Percentiles rank a stretch among this genome's conserved stretches.
Conservation (phyloP, 2,888 invertebrate genomes). For the Brenthis daphne region DNA sequence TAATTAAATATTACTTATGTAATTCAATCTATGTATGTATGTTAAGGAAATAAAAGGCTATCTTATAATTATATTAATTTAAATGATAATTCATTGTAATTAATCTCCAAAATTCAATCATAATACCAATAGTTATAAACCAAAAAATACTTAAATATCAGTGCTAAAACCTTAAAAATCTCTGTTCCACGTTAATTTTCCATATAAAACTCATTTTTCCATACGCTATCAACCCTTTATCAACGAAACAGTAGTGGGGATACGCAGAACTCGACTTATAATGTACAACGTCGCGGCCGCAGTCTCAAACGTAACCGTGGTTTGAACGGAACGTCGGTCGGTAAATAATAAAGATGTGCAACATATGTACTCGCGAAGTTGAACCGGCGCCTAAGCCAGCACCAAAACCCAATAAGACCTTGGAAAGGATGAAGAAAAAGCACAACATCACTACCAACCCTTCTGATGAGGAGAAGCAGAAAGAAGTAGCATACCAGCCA, state of each 20-base stretch:
- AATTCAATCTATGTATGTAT: too few species aligned
- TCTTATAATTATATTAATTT: too few species aligned
- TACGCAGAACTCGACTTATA: slow-evolving; percentile 66
- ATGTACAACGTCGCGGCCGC: slow-evolving; percentile 49
- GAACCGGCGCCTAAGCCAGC: slow-evolving; percentile 44
- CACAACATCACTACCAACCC: slow-evolving; percentile 73
- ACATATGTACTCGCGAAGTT: slow-evolving; percentile 70
- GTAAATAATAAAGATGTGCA: slow-evolving; percentile 60
- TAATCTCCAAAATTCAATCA: too few species aligned
- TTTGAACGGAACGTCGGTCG: slow-evolving; percentile 34
- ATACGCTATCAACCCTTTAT: slow-evolving; percentile 23
- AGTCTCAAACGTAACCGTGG: slow-evolving; percentile 35
- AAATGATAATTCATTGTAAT: too few species aligned
- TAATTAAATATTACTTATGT: too few species aligned
- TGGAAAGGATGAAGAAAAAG: slow-evolving; percentile 72
- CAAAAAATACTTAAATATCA: too few species aligned
- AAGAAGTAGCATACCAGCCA: slow-evolving; percentile 69
- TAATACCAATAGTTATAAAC: too few species aligned
- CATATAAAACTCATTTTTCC: slow-evolving; percentile 2
- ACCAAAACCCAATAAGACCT: slow-evolving; percentile 47
- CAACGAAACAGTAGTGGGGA: slow-evolving; percentile 51
- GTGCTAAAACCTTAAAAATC: too few species aligned
- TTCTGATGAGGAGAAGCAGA: slow-evolving; percentile 58
- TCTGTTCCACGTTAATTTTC: neutral
- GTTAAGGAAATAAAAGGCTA: too few species aligned